phyloP scores from a whole-genome alignment of 2,797 vertebrate genomes.

The Octomys mimax region DNA sequence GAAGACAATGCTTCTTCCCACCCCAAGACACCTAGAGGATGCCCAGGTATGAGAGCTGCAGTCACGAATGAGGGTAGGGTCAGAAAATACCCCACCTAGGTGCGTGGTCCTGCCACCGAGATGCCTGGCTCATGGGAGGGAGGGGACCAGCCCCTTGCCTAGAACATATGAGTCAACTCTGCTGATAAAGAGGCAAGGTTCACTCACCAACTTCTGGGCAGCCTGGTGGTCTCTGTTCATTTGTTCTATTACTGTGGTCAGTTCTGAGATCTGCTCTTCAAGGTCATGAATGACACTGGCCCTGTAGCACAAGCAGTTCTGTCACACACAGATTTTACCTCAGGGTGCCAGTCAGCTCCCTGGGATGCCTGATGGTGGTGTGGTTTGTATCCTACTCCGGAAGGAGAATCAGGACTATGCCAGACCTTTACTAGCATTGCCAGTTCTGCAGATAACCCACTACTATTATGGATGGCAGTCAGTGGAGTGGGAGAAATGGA shows the following conservation, averaged over 20 bases:
- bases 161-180: not conserved
- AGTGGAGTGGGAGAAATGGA: not conserved
- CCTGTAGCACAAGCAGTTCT: conserved; percentile 71
- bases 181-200: not conserved
- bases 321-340: not conserved
- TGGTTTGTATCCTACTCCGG: not conserved
- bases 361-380: not conserved
- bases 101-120: not conserved
- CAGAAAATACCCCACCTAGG: not conserved
- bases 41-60: not conserved
- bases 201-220: conserved; percentile 82
- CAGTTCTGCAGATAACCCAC: too few relatives aligned
- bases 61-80: not conserved
- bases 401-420: not conserved
- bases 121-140: not conserved
- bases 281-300: conserved; percentile 82
- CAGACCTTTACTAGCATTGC: not conserved
- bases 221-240: conserved; percentile 84
- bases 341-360: too few relatives aligned
- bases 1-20: not conserved
- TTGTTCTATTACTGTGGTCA: conserved; percentile 85
- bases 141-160: not conserved
- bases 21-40: not conserved
- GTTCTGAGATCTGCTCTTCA: conserved; percentile 86
- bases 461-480: not conserved